phyloP scores from a whole-genome alignment of 2,888 invertebrate genomes.

The Lasioglossum leucozonium region DNA sequence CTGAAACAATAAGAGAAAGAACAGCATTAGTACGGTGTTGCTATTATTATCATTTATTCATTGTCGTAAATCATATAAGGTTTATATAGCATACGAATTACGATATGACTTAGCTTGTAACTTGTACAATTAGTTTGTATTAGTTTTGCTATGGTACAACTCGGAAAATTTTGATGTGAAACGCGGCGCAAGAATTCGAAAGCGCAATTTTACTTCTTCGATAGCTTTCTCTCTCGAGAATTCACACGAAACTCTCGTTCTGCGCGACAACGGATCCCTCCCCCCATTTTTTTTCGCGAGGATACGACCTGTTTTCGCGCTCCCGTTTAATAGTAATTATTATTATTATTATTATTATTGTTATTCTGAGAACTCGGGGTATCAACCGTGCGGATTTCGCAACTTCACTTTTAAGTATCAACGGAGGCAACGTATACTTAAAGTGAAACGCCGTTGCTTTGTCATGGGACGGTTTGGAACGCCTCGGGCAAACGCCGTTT shows the following conservation, averaged over 20 bases:
- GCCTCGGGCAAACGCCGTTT: neutral
- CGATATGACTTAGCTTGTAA: no score
- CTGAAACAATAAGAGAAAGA: slow-evolving; percentile 50
- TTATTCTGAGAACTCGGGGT: slow-evolving; percentile 26
- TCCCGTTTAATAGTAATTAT: slow-evolving; percentile 63
- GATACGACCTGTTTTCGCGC: slow-evolving; percentile 51
- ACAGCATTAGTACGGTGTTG: no score
- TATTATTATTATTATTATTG: slow-evolving; percentile 39
- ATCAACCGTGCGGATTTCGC: slow-evolving; percentile 59
- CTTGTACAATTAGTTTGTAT: no score
- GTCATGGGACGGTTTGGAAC: slow-evolving; percentile 23
- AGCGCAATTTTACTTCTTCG: neutral
- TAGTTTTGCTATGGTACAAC: no score
- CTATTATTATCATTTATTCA: no score
- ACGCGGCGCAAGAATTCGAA: slow-evolving; percentile 9
- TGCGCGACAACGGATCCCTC: slow-evolving; percentile 26
- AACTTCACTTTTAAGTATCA: slow-evolving; percentile 30
- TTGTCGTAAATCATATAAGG: no score
- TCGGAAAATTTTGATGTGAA: neutral
- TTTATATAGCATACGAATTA: no score
- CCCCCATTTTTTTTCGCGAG: slow-evolving; percentile 22
- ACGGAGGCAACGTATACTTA: slow-evolving; percentile 26
- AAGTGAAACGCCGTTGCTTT: slow-evolving; percentile 16
- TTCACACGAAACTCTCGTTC: slow-evolving; percentile 32
- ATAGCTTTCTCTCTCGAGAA: slow-evolving; percentile 31